phyloP scores from a whole-genome alignment of 1,140 invertebrate species.

The Zaprionus capensis region DNA sequence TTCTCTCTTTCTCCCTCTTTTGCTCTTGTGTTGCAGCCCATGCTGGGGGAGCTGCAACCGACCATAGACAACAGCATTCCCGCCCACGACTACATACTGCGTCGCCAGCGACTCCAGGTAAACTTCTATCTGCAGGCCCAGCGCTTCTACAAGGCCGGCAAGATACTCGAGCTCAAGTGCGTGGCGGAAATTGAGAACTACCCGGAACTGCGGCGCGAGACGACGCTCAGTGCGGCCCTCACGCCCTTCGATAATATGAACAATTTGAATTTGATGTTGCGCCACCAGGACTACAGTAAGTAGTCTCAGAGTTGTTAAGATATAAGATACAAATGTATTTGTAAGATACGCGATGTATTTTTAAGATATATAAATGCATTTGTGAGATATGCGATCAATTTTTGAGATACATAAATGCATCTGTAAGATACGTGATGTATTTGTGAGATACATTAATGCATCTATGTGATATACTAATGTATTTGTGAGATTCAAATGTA shows the following conservation, averaged over 20 bases:
- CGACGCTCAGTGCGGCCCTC: slow-evolving; percentile 63
- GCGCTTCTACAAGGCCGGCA: slow-evolving; percentile 70
- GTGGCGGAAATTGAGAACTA: slow-evolving; percentile 83
- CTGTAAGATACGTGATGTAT: neutral
- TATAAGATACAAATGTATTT: neutral
- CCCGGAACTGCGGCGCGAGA: slow-evolving; percentile 74
- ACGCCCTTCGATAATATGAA: slow-evolving; percentile 80
- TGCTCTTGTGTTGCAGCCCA: slow-evolving; percentile 49
- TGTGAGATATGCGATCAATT: neutral
- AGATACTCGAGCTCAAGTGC: slow-evolving; percentile 77
- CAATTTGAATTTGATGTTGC: slow-evolving; percentile 84
- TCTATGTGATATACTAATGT: neutral
- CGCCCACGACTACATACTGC: slow-evolving; percentile 78
- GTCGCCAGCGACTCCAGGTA: slow-evolving; percentile 73
- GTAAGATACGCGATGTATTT: neutral
- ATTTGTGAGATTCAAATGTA: neutral
- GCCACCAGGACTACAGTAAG: slow-evolving; percentile 70
- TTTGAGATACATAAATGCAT: neutral
- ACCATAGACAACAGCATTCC: slow-evolving; percentile 75
- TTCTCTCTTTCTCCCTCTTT: neutral
- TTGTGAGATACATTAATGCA: neutral
- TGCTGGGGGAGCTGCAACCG: slow-evolving; percentile 73
- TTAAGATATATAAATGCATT: neutral
- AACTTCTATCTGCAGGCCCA: slow-evolving; percentile 78
- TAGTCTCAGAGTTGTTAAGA: slow-evolving; percentile 27